Percentiles rank a stretch among this genome's conserved stretches.
These are phyloP conservation scores for Callinectes sapidus DNA, from an alignment of 2,888 invertebrate species.

Conservation along the genomic window DNA sequence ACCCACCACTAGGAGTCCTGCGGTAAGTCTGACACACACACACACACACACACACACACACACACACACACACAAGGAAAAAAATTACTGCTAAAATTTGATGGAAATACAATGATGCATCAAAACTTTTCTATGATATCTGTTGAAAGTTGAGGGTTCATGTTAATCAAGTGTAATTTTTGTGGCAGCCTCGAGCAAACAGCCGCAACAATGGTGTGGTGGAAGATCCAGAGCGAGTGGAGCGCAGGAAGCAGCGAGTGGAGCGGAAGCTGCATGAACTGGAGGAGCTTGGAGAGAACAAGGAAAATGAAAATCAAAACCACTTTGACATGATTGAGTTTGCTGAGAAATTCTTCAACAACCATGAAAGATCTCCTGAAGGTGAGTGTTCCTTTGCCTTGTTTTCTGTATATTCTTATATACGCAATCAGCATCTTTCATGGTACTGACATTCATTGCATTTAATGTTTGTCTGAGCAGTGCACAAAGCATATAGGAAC, in stretches of 20 bases:
- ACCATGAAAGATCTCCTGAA: conserved; percentile 89
- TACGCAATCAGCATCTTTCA: neutral
- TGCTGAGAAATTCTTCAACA: conserved; percentile 94
- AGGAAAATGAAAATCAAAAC: conserved; percentile 80
- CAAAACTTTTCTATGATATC: neutral
- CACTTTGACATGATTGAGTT: conserved; percentile 90
- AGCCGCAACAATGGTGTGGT: conserved; percentile 50
- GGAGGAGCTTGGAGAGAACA: conserved; percentile 80
- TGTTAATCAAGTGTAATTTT: neutral
- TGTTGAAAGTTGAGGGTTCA: neutral
- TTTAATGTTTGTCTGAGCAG: neutral
- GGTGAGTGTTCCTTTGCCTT: conserved; percentile 77
- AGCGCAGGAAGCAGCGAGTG: conserved; percentile 88
- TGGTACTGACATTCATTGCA: neutral
- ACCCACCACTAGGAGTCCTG: conserved; percentile 56
- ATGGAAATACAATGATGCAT: no score
- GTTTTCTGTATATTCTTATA: neutral
- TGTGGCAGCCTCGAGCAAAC: conserved; percentile 50
- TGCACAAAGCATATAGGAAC: neutral
- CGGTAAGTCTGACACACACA: conserved; percentile 41
- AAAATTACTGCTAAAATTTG: neutral
- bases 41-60: conserved; percentile 20
- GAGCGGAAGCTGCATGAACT: conserved; percentile 90
- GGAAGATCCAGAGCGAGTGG: conserved; percentile 81
- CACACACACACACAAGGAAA: no score